These are phyloP conservation scores for Spialia ferax DNA, from an alignment of 2,888 invertebrate genomes.

Conservation along the genomic window DNA sequence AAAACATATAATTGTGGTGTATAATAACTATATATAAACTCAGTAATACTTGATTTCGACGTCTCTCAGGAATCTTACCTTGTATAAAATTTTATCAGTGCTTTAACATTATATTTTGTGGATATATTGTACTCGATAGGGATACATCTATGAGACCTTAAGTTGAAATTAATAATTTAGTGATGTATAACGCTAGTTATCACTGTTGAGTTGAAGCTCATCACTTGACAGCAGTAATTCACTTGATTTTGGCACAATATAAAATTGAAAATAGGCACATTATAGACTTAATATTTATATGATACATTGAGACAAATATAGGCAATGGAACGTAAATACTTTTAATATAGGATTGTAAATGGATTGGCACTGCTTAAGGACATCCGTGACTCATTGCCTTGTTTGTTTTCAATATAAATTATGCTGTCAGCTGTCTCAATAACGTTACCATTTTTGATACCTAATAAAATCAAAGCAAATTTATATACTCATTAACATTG, in stretches of 20 bases:
- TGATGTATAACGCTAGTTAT: conserved; percentile 41
- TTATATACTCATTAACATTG: neutral
- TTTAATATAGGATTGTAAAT: too few species aligned
- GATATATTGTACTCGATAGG: conserved; percentile 19
- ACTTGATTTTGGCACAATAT: conserved; percentile 45
- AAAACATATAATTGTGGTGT: too few species aligned
- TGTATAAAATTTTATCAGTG: neutral
- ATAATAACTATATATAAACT: too few species aligned
- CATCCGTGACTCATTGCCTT: neutral
- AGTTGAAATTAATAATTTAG: conserved; percentile 11
- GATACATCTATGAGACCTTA: neutral
- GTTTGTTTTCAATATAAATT: conserved; percentile 6
- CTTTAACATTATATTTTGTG: conserved; percentile 13
- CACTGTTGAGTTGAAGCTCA: conserved; percentile 42
- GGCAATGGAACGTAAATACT: conserved; percentile 41
- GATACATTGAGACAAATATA: conserved; percentile 27
- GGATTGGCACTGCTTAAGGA: neutral
- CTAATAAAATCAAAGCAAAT: neutral
- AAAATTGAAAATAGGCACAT: conserved; percentile 42
- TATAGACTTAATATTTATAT: conserved; percentile 41
- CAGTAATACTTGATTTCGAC: neutral
- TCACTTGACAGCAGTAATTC: conserved; percentile 43
- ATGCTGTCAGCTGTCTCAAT: neutral
- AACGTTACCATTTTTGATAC: conserved; percentile 11
- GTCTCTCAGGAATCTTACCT: neutral